Percentiles rank a stretch among this genome's conserved stretches.
Conservation (phyloP, 2,113 vertebrate genomes). For the Notothenia coriiceps region DNA sequence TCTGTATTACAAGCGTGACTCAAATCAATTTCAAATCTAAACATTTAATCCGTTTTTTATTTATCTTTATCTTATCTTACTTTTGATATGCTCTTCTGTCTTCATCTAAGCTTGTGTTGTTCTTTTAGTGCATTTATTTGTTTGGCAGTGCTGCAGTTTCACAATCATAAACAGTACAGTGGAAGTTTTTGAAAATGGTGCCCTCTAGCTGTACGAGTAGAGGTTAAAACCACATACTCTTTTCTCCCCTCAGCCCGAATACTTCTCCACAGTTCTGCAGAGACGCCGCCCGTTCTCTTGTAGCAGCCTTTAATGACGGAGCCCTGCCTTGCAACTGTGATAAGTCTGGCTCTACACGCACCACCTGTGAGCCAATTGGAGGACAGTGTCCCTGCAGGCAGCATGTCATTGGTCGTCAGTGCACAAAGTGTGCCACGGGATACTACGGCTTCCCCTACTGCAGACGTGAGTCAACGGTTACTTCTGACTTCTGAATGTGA, state of each 20-base stretch:
- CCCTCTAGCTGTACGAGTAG: slow-evolving; percentile 55
- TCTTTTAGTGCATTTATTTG: background rate
- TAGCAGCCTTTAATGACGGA: slow-evolving; percentile 89
- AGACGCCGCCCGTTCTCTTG: slow-evolving; percentile 88
- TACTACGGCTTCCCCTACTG: slow-evolving; percentile 94
- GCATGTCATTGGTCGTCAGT: slow-evolving; percentile 88
- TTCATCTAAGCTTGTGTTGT: background rate
- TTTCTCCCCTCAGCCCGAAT: slow-evolving; percentile 79
- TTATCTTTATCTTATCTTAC: background rate
- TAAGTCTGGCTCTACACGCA: slow-evolving; percentile 74
- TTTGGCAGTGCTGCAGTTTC: background rate
- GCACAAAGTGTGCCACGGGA: slow-evolving; percentile 89
- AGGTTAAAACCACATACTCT: slow-evolving; percentile 3
- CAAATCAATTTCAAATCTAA: background rate
- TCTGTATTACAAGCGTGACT: slow-evolving; percentile 10
- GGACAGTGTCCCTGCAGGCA: slow-evolving; percentile 91
- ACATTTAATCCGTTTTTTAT: background rate
- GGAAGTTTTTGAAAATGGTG: slow-evolving; percentile 46
- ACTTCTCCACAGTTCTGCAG: slow-evolving; percentile 88
- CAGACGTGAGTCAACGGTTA: slow-evolving; percentile 85
- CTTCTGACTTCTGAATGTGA: background rate
- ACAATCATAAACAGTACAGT: background rate
- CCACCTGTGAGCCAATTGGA: slow-evolving; percentile 84
- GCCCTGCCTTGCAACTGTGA: slow-evolving; percentile 91
- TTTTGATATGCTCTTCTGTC: background rate